These are phyloP conservation scores for Agrochola lota DNA, from an alignment of 2,888 invertebrate species.

Conservation along the genomic window DNA sequence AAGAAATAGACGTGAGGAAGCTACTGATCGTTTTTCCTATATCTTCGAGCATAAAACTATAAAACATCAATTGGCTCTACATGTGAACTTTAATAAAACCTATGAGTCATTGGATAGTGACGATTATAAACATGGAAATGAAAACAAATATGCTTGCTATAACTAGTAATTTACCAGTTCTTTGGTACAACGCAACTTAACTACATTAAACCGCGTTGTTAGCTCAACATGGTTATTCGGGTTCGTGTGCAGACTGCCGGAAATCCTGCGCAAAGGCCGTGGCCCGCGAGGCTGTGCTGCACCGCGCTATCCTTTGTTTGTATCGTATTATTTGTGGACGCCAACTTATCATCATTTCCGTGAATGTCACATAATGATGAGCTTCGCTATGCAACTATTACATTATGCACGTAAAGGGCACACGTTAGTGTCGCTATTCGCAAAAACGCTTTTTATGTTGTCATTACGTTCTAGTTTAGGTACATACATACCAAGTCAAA, in stretches of 20 bases:
- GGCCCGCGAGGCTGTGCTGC: conserved; percentile 77
- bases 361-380: conserved; percentile 68
- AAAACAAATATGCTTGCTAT: neutral
- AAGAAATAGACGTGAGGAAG: conserved; percentile 77
- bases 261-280: conserved; percentile 88
- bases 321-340: conserved; percentile 68
- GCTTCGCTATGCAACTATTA: conserved; percentile 51
- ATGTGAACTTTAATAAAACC: conserved; percentile 42
- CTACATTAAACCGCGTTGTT: conserved; percentile 64
- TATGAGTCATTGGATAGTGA: conserved; percentile 39
- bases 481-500: neutral
- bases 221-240: conserved; percentile 72
- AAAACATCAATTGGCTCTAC: conserved; percentile 41
- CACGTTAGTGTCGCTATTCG: conserved; percentile 8
- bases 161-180: neutral
- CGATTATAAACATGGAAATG: conserved; percentile 32
- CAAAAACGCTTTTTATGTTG: conserved; percentile 20
- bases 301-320: conserved; percentile 68
- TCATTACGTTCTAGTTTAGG: conserved; percentile 4
- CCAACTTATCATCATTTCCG: conserved; percentile 68
- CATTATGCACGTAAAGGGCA: conserved; percentile 23
- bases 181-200: conserved; percentile 30
- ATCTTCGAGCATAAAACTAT: conserved; percentile 53
- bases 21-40: conserved; percentile 70
- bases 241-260: conserved; percentile 85